Evolutionary conservation across 1,140 invertebrate species (phyloP), one percentile per base, ranked within the genome.

Genomic region (Elysia chlorotica): DNA sequence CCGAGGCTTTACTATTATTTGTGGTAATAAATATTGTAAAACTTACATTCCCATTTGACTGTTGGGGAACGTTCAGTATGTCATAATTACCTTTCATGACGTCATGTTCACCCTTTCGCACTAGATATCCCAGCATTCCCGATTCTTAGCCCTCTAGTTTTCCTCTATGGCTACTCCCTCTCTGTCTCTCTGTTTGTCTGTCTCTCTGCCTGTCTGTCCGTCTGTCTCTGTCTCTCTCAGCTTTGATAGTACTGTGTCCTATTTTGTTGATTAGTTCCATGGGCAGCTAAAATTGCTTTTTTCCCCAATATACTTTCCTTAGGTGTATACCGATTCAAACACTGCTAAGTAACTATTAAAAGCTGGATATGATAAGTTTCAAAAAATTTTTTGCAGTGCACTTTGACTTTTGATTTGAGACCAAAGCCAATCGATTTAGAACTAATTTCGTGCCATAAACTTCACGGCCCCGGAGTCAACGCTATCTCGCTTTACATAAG

Each of bases 161-260:
- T 48, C 41, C n/a, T 48, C 10, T 48, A 48, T 48, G n/a, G 10
- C 56, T 59, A 6, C 28, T 59, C 10, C 28, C 56, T 59, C 6
- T 59, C 28, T 59, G 56, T 59, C 56, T 59, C 10, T 59, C 56
- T 59, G 56, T 59, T 10, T 59, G 28, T 59, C 56, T 59, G 56
- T 59, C 56, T 59, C 10, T 59, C 56, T 30, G 56, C 28, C 56
- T 59, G 56, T 30, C 56, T 59, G 56, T 59, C 17, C 6, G 56
- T 59, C 19, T 59, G 56, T 59, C 56, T 59, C n/a, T n/a, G n/a
- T n/a, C n/a, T n/a, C n/a, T n/a, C n/a, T n/a, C n/a, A n/a, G n/a
- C n/a, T n/a, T n/a, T n/a, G n/a, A n/a, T n/a, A n/a, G n/a, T n/a
- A n/a, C n/a, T n/a, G n/a, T n/a, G n/a, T n/a, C n/a, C n/a, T n/a